Conservation (phyloP, 2,797 vertebrate genomes). For the Lycodopsis pacificus region DNA sequence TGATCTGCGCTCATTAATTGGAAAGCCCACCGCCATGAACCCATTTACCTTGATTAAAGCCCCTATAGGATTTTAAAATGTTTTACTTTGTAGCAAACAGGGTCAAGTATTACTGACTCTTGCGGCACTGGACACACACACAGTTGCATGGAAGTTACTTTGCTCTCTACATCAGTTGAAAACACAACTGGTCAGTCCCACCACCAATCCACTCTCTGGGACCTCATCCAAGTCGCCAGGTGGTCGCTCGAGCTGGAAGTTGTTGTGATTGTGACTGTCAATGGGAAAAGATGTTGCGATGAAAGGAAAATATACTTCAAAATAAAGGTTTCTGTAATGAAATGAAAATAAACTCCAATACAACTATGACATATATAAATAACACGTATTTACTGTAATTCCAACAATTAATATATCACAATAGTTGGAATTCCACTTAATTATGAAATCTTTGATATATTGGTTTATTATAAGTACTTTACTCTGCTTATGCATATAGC, state of each 20-base stretch:
- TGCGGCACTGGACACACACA: neutral
- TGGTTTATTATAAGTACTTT: neutral
- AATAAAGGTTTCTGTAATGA: neutral
- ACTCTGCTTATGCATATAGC: neutral
- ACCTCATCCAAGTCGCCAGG: constrained; percentile 6
- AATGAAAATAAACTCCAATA: neutral
- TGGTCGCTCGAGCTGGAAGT: neutral
- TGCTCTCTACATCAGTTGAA: constrained; percentile 25
- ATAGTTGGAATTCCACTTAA: neutral
- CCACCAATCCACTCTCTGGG: constrained; percentile 8
- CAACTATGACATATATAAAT: neutral
- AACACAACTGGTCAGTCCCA: constrained; percentile 5
- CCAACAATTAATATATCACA: too few species aligned
- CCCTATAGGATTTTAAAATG: neutral
- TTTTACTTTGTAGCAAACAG: neutral
- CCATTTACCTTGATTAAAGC: constrained; percentile 30
- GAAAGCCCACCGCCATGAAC: constrained; percentile 17
- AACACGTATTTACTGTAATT: neutral
- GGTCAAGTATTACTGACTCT: too few species aligned
- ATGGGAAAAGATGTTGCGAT: neutral
- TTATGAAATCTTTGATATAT: neutral
- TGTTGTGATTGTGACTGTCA: neutral
- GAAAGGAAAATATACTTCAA: neutral
- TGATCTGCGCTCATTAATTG: constrained; percentile 32
- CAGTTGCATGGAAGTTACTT: constrained; percentile 14